Evolutionary conservation across 35 echinoderm and acorn worm species (phyloP), one percentile per base, ranked within the genome.

Genomic region (Patiria miniata): DNA sequence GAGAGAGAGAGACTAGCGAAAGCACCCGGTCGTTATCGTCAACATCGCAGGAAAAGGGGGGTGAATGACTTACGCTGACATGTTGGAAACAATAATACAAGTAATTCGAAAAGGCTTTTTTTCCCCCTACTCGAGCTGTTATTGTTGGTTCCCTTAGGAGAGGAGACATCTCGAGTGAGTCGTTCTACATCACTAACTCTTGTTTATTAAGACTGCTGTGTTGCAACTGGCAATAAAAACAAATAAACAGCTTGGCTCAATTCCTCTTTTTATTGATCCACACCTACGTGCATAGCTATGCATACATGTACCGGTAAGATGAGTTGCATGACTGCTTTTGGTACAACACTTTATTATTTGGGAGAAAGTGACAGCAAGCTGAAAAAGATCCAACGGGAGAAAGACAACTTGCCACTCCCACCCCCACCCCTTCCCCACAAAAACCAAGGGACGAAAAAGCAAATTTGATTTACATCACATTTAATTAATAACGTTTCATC

Each of bases 81-180:
- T 73, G 65, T 73, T 73, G 26, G 65, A 73, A 73, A 73, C 65
- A 73, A 73, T 73, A 73, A 73, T 73, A 73, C 65, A 73, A 73
- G 65, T 73, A 73, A 73, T 73, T 73, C 34, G 26, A 73, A 73
- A 73, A 12, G 42, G 65, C 65, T 73, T 73, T 34, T 73, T 23
- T 30, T 30, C 65, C 42, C 12, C 42, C 42, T 47, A 6, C 42
- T 47, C 42, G 4, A 6, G 42, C 4, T 73, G 65, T 73, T 73
- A 73, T 73, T 73, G 14, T 23, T 73, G 34, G 65, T 34, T 73
- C 65, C 26, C 65, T 8, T 14, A 30, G 65, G 65, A 73, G 65
- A 22, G 65, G 65, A 60, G 65, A 23, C 65, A 73, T 26, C 26
- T 9, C 26, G 26, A 73, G 65, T 32, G 8, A 16, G 30, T 30